Percentiles rank a stretch among this genome's conserved stretches.
phyloP scores from a whole-genome alignment of 1,140 invertebrate genomes.

The Oreohelix idahoensis region DNA sequence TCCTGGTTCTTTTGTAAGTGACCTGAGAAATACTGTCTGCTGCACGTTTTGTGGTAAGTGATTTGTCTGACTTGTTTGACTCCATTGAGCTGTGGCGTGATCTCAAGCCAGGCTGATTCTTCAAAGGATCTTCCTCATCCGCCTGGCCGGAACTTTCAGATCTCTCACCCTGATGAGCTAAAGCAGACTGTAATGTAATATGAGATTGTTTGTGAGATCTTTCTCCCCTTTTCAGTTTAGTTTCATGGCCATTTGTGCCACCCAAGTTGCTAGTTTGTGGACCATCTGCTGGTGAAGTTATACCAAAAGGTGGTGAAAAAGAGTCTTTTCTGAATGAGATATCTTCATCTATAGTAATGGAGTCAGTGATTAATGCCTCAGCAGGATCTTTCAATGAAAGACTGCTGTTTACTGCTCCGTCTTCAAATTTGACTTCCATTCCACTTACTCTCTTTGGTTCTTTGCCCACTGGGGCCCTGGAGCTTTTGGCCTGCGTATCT shows the following conservation, averaged over 20 bases:
- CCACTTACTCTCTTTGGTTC: background rate
- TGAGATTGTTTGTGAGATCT: background rate
- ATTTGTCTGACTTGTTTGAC: constrained; percentile 24
- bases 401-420: background rate
- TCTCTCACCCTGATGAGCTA: background rate
- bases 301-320: background rate
- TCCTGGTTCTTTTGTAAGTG: background rate
- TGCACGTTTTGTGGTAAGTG: background rate
- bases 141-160: background rate
- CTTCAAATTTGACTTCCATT: background rate
- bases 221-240: background rate
- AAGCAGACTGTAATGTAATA: background rate
- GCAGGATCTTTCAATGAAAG: background rate
- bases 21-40: background rate
- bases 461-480: background rate
- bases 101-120: background rate
- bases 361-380: background rate
- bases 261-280: background rate
- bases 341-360: constrained; percentile 26
- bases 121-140: background rate
- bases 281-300: background rate
- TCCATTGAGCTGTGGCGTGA: constrained; percentile 29
- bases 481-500: background rate
- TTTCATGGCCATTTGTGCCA: background rate
- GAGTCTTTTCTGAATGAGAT: constrained; percentile 30